phyloP scores from a whole-genome alignment of 2,113 vertebrate genomes.

The Motacilla tschutschensis region DNA sequence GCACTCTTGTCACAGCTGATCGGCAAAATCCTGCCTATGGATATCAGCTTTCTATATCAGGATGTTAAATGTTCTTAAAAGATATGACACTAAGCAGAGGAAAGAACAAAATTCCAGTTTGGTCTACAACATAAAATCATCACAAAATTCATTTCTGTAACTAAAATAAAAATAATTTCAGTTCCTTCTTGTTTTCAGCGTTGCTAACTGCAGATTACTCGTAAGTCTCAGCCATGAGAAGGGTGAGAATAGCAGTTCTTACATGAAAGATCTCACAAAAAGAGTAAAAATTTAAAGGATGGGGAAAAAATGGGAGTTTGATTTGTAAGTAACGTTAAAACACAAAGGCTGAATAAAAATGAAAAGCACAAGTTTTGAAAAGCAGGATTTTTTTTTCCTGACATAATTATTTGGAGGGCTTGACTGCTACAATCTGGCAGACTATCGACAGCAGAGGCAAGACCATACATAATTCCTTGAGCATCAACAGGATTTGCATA shows the following conservation, averaged over 20 bases:
- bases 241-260: background rate
- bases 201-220: background rate
- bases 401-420: background rate
- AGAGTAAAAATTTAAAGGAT: background rate
- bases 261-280: background rate
- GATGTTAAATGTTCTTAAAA: background rate
- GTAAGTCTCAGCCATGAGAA: background rate
- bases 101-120: background rate
- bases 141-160: background rate
- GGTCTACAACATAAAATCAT: background rate
- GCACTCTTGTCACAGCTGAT: background rate
- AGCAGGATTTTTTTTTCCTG: rapidly evolving
- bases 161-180: background rate
- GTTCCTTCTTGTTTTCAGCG: background rate
- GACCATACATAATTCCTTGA: background rate
- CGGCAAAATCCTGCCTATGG: background rate
- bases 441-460: background rate
- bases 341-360: background rate
- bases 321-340: background rate
- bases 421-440: background rate
- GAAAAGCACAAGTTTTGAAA: background rate
- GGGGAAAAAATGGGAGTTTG: background rate
- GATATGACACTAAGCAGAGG: background rate
- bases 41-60: background rate
- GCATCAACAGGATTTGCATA: background rate